These are phyloP conservation scores for Dolichoris vasculosae DNA, from an alignment of 1,140 invertebrate genomes.

Conservation along the genomic window DNA sequence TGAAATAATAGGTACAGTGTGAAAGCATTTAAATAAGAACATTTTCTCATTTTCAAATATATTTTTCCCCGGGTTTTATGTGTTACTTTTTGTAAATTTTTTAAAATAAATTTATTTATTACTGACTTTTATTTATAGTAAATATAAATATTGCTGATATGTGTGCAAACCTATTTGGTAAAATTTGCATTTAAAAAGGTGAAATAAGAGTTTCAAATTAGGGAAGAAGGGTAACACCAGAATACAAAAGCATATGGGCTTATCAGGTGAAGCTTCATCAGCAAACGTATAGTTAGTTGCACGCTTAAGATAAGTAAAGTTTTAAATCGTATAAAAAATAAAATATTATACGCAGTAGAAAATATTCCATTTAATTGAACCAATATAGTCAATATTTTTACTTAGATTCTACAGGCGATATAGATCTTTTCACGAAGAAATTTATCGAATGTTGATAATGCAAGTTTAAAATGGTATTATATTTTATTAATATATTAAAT, in stretches of 20 bases:
- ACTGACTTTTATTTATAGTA: background rate
- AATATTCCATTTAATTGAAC: too few species aligned
- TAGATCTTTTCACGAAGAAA: too few species aligned
- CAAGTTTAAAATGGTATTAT: too few species aligned
- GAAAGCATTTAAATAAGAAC: slow-evolving; percentile 10
- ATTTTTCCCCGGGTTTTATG: background rate
- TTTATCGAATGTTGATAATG: too few species aligned
- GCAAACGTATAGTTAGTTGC: background rate
- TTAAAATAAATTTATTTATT: background rate
- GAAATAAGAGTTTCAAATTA: background rate
- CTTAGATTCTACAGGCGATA: too few species aligned
- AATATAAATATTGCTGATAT: background rate
- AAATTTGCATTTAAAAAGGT: background rate
- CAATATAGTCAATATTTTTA: too few species aligned
- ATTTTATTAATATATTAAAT: too few species aligned
- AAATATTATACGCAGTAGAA: background rate
- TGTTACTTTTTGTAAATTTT: background rate
- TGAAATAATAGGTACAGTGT: slow-evolving; percentile 5
- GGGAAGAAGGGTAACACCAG: background rate
- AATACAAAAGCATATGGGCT: background rate
- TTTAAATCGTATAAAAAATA: background rate
- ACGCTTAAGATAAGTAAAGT: background rate
- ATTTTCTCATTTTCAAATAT: slow-evolving; percentile 24
- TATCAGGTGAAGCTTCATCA: background rate
- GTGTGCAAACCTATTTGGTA: background rate